Evolutionary conservation across 2,888 invertebrate species (phyloP), one percentile per base, ranked within the genome.

Genomic region (Dynastes tityus): DNA sequence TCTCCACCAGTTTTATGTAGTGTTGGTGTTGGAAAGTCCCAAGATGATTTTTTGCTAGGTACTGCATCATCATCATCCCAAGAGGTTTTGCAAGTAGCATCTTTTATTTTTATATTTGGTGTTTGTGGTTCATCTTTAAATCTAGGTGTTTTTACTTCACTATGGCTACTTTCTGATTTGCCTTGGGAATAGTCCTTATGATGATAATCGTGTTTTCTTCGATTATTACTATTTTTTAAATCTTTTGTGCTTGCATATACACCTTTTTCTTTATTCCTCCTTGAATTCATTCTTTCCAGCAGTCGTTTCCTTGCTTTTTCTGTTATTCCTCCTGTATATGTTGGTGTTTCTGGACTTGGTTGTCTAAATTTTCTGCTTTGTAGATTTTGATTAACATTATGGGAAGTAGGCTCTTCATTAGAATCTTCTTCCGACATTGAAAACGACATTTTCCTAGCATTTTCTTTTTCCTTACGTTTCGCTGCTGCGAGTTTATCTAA

Each of bases 21-120:
- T 82, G 92, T 91, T 0, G 98, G 98, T 0, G 98, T 98, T 0
- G 97, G 97, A 86, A 96, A 94, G 89, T 98, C 98, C 98, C 98
- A 98, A 74, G 94, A 93, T 0, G 97, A 97, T 83, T 92, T 94
- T 78, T 92, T 92, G 0, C 91, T 87, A 1, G 92, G 91, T 4
- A 89, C 89, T 53, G 91, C 91, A 3, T 91, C 90, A 82, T 96
- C 96, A 81, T 96, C 96, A 83, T 95, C 95, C 95, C 95, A 95
- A n/a, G 93, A 91, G 61, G 93, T 92, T 85, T 92, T 94, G 67
- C 92, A 92, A 0, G 94, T 91, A 1, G 92, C 91, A 84, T 92
- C 92, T 85, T 91, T 91, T 1, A 91, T 89, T 84, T 90, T 90
- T 11, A 92, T 91, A 88, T 92, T 93, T 0, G 98, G 98, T 11